Conservation (phyloP, 1,140 invertebrate species). For the Hyphantria cunea region DNA sequence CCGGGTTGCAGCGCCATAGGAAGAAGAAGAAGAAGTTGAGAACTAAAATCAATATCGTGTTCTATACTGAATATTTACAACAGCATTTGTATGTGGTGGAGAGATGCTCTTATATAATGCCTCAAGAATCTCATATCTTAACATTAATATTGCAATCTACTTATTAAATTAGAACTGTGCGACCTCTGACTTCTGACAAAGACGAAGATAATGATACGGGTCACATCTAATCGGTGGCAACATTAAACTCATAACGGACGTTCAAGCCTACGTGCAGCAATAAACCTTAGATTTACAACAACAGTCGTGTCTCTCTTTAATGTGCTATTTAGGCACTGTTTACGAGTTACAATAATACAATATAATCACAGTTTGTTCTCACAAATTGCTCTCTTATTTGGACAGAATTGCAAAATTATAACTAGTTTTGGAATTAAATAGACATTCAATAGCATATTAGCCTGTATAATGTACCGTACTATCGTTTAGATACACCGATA, state of each 20-base stretch:
- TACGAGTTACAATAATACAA: constrained; percentile 1
- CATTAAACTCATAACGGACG: not conserved
- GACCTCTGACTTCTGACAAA: not conserved
- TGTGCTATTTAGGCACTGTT: not conserved
- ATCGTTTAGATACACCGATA: too few species aligned
- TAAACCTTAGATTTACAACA: not conserved
- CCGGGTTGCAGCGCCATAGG: too few species aligned
- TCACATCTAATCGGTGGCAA: not conserved
- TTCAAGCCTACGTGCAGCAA: constrained; percentile 3
- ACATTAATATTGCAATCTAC: not conserved
- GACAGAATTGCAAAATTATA: not conserved
- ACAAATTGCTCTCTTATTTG: not conserved
- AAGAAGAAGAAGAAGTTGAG: too few species aligned
- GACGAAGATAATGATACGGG: not conserved
- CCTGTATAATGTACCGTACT: too few species aligned
- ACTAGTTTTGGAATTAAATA: too few species aligned
- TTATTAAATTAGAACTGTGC: not conserved
- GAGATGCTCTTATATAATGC: too few species aligned
- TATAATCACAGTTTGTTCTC: not conserved
- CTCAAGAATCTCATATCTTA: too few species aligned
- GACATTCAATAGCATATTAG: too few species aligned
- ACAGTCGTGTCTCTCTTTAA: not conserved
- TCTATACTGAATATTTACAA: too few species aligned
- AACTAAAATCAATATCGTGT: too few species aligned
- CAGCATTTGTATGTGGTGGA: too few species aligned